phyloP scores from a whole-genome alignment of 1,140 invertebrate species.

The Diuraphis noxia region DNA sequence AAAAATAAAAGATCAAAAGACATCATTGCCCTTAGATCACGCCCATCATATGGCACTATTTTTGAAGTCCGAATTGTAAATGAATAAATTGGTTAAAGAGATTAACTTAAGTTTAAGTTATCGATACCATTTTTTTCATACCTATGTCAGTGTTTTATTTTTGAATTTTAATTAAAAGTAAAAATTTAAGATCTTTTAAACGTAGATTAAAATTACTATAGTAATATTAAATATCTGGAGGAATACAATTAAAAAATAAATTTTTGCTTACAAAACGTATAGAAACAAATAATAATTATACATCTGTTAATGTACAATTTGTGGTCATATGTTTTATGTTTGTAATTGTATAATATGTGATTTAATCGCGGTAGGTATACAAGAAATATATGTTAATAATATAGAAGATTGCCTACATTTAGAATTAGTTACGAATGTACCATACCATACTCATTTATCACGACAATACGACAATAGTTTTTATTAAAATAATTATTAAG shows the following conservation, averaged over 20 bases:
- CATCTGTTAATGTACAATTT: background rate
- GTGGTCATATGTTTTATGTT: background rate
- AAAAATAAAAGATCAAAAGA: no score
- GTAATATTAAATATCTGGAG: background rate
- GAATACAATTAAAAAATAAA: background rate
- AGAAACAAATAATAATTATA: background rate
- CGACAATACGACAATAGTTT: no score
- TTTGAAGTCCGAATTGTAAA: background rate
- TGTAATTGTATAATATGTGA: background rate
- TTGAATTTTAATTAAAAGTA: background rate
- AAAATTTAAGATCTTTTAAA: background rate
- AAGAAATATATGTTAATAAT: background rate
- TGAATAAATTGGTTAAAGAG: background rate
- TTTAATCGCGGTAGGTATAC: background rate
- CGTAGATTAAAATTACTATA: background rate
- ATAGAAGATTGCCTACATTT: background rate
- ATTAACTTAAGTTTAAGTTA: background rate
- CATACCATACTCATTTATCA: background rate
- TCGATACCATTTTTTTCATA: background rate
- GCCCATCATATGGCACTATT: no score
- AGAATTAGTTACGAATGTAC: background rate
- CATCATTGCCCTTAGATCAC: no score
- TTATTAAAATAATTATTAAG: background rate
- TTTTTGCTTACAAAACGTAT: background rate
- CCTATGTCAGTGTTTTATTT: background rate